Percentiles rank a stretch among this genome's conserved stretches.
phyloP scores from a whole-genome alignment of 2,797 vertebrate species.

The Sebastes paucispinis region DNA sequence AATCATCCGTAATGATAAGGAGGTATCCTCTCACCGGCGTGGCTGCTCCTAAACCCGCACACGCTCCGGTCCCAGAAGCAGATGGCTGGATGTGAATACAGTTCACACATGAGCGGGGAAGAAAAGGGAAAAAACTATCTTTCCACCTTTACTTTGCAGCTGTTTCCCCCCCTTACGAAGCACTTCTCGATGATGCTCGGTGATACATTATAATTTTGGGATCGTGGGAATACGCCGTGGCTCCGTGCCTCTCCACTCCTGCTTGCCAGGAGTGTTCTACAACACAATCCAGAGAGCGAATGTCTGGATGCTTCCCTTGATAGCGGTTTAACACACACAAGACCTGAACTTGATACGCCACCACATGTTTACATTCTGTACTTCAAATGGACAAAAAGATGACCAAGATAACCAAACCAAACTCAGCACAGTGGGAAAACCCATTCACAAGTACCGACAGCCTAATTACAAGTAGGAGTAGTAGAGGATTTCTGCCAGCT shows the following conservation, averaged over 20 bases:
- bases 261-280: constrained; percentile 10
- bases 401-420: not conserved
- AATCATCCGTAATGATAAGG: constrained; percentile 46
- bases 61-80: constrained; percentile 52
- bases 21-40: constrained; percentile 13
- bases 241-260: not conserved
- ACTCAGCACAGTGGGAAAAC: not conserved
- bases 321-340: constrained; percentile 3
- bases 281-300: not conserved
- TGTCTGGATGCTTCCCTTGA: not conserved
- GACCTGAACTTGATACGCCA: not conserved
- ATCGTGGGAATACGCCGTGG: constrained; percentile 1
- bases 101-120: constrained; percentile 57
- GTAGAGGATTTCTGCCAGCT: not conserved
- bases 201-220: constrained; percentile 29
- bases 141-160: constrained; percentile 60
- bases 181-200: constrained; percentile 15
- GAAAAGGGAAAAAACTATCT: constrained; percentile 33
- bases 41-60: not conserved
- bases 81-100: constrained; percentile 54
- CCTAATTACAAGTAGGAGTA: not conserved
- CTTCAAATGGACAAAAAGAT: not conserved
- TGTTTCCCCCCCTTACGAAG: constrained; percentile 25
- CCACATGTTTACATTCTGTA: not conserved
- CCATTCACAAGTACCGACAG: not conserved